These are phyloP conservation scores for Nibea coibor DNA, from an alignment of 2,113 vertebrate genomes.

Conservation along the genomic window DNA sequence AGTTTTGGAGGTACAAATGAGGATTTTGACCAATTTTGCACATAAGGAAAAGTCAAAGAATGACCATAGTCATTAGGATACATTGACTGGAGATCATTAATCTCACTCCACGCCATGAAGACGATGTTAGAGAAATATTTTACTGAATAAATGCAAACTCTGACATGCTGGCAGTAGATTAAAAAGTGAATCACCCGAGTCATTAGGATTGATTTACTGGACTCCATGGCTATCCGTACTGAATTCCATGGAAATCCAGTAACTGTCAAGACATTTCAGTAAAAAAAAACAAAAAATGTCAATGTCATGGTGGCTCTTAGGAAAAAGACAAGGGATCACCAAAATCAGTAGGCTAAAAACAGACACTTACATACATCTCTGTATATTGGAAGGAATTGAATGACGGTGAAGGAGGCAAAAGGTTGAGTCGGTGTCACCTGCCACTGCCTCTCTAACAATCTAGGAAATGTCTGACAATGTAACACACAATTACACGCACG, in stretches of 20 bases:
- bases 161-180: neutral
- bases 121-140: neutral
- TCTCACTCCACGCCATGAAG: too few relatives aligned
- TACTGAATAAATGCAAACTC: neutral
- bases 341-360: neutral
- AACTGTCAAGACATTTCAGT: neutral
- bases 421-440: neutral
- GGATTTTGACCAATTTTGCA: too few relatives aligned
- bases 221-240: neutral
- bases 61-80: too few relatives aligned
- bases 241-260: neutral
- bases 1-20: too few relatives aligned
- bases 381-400: neutral
- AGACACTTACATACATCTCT: neutral
- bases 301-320: neutral
- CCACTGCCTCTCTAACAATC: neutral
- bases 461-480: conserved; percentile 5
- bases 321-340: neutral
- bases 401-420: conserved; percentile 5
- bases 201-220: neutral
- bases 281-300: neutral
- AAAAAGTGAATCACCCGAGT: neutral
- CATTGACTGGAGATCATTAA: too few relatives aligned
- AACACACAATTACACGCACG: conserved; percentile 29
- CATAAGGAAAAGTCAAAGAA: too few relatives aligned